Conservation (phyloP, 2,888 invertebrate species). For the Ischnura elegans region DNA sequence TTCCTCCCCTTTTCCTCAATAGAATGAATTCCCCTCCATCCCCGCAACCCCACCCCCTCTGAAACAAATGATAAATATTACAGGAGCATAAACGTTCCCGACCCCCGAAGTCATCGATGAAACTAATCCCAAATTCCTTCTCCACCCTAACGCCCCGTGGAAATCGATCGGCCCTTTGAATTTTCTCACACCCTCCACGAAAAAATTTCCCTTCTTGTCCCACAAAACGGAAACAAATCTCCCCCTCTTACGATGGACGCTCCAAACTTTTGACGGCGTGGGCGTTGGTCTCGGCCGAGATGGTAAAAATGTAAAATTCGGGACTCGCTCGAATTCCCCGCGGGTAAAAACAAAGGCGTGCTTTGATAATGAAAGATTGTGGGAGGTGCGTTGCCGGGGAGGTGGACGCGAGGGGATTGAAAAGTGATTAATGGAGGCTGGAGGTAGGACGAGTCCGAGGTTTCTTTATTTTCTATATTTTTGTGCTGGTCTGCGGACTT, state of each 20-base stretch:
- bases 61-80: not conserved
- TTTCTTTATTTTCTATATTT: too few relatives aligned
- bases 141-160: not conserved
- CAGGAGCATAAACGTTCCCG: not conserved
- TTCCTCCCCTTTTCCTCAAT: not conserved
- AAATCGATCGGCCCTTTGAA: not conserved
- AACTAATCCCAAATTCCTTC: not conserved
- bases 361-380: conserved; percentile 16
- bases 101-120: not conserved
- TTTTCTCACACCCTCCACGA: too few relatives aligned
- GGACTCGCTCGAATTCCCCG: not conserved
- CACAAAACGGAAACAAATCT: not conserved
- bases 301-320: not conserved
- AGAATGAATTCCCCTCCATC: not conserved
- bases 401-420: too few relatives aligned
- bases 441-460: too few relatives aligned
- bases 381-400: too few relatives aligned
- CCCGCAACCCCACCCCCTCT: not conserved
- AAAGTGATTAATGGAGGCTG: too few relatives aligned
- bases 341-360: conserved; percentile 27
- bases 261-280: not conserved
- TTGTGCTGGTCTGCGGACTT: not conserved
- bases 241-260: not conserved
- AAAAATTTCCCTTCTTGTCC: too few relatives aligned
- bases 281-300: too few relatives aligned